Conservation (phyloP, 2,797 vertebrate species). For the Pangasius sanitwongsei region DNA sequence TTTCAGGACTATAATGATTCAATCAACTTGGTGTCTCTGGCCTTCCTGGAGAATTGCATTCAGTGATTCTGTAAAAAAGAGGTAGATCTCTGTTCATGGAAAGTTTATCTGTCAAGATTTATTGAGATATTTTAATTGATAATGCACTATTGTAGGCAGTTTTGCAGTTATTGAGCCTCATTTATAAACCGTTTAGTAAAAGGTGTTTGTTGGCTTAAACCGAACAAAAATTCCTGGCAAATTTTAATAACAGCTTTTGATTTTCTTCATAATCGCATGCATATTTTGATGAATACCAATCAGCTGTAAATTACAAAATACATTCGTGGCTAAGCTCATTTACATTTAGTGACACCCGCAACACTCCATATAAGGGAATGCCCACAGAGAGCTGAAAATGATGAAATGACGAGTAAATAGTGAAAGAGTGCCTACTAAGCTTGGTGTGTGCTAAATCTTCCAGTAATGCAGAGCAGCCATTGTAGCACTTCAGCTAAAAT, state of each 20-base stretch:
- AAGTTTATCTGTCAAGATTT: not conserved
- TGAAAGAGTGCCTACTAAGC: not conserved
- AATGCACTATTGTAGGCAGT: not conserved
- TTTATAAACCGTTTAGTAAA: not conserved
- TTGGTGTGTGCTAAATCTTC: not conserved
- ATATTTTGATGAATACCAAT: not conserved
- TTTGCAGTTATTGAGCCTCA: not conserved
- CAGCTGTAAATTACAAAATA: not conserved
- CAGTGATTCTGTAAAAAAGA: not conserved
- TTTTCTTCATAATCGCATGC: not conserved
- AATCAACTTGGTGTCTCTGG: not conserved
- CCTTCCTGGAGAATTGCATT: not conserved
- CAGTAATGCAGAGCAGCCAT: not conserved
- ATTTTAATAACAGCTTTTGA: not conserved
- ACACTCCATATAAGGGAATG: not conserved
- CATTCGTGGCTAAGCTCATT: not conserved
- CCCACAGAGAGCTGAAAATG: not conserved
- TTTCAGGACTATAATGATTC: constrained; percentile 7
- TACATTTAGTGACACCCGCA: not conserved
- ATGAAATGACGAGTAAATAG: not conserved
- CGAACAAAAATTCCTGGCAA: not conserved
- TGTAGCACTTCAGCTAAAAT: not conserved
- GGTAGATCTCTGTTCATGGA: not conserved
- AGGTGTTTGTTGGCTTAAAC: not conserved
- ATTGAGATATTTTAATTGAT: not conserved